Evolutionary conservation across 2,888 invertebrate species (phyloP).

Genomic region (Cordilura impudica): DNA sequence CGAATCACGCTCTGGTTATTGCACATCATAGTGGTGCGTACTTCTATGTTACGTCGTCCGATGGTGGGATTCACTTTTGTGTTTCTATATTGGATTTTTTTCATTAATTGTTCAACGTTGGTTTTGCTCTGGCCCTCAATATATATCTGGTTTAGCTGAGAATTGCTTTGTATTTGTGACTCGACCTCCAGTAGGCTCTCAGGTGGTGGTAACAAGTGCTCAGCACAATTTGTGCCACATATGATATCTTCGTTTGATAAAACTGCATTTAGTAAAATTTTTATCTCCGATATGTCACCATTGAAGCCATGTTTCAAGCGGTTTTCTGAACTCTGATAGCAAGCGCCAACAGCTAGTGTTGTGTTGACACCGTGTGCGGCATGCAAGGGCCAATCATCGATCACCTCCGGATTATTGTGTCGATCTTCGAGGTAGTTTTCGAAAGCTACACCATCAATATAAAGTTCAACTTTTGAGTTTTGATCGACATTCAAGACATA

Average conservation of each 20-base stretch:
- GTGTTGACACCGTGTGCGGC: constrained; percentile 96
- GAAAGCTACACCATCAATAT: constrained; percentile 87
- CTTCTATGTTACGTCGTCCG: constrained; percentile 87
- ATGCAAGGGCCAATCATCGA: constrained; percentile 99
- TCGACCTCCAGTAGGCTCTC: constrained; percentile 87
- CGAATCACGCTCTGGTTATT: constrained; percentile 74
- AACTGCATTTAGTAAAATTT: constrained; percentile 70
- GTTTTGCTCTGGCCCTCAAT: constrained; percentile 94
- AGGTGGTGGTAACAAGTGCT: constrained; percentile 79
- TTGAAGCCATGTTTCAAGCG: constrained; percentile 87
- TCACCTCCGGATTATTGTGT: constrained; percentile 94
- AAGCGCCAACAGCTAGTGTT: constrained; percentile 95
- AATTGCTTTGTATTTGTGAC: constrained; percentile 86
- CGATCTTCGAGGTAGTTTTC: constrained; percentile 77
- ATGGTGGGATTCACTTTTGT: constrained; percentile 95
- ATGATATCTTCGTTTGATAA: constrained; percentile 73
- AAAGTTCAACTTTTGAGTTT: constrained; percentile 86
- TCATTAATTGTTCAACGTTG: constrained; percentile 91
- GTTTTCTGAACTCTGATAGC: constrained; percentile 97
- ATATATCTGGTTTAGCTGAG: constrained; percentile 85
- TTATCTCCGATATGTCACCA: constrained; percentile 77
- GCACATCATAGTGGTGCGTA: constrained; percentile 75
- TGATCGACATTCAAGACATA: constrained; percentile 96
- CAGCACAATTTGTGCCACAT: constrained; percentile 77
- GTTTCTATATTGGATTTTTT: constrained; percentile 94